Evolutionary conservation across 1,140 invertebrate genomes (phyloP), one percentile per base, ranked within the genome.

Genomic region (Ceratoteleas bidentatus): DNA sequence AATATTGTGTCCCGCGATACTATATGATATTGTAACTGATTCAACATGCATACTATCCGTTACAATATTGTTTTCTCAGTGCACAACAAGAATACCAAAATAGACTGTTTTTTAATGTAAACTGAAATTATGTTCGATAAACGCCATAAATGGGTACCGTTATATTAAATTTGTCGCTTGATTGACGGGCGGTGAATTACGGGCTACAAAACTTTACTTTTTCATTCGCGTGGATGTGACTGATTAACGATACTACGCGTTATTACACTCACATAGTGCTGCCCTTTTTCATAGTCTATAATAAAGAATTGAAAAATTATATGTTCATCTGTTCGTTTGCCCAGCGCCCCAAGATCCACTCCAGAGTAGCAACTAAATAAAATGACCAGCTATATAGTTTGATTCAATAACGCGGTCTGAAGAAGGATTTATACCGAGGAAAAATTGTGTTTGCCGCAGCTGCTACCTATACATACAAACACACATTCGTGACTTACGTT

Each of bases 401-500:
- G 57, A 77, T 81, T 70, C 65, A 81, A 75, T 69, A 70, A 64
- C 45, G 64, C 34, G 52, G 52, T 60, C 60, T 64, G 43, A 9
- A 56, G 56, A 53, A 64, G 65, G 70, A 81, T 75, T 74, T 81
- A 73, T 80, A 56, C 24, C 47, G 13, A 57, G 53, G 50, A 61
- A 62, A 81, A 69, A 74, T 74, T 74, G 70, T 50, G 50, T 81
- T 81, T 64, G 49, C 64, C 64, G 45, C 78, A 81, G 70, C 64
- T 79, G 75, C 16, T 54, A 54, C 43, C 6, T 60, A 72, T 60
- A 58, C 49, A 64, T 33, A 64, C 34, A 69, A 66, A 69, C 57
- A 9, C 8, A 43, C 56, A 58, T 49, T 40, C 43, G 43, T 68
- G 57, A 68, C 68, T 61, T 54, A 57, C 50, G 36, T 64, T 56